These are phyloP conservation scores for Meriones unguiculatus DNA, from an alignment of 2,113 vertebrate genomes.

Conservation along the genomic window DNA sequence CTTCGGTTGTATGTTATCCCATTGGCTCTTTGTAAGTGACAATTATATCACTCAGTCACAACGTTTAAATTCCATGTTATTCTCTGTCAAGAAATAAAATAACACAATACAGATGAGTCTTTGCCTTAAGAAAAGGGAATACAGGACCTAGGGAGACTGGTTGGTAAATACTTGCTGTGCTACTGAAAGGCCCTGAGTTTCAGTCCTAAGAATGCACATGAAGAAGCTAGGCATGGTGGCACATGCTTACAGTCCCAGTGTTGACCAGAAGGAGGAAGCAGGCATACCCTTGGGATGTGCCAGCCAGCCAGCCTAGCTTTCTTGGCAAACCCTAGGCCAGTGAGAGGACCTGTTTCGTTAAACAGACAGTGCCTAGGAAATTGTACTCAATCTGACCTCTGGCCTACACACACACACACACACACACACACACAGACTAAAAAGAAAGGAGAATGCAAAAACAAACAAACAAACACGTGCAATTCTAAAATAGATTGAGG, in stretches of 20 bases:
- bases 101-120: neutral
- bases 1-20: neutral
- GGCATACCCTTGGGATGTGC: neutral
- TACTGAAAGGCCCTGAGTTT: neutral
- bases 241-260: neutral
- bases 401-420: neutral
- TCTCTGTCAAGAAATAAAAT: neutral
- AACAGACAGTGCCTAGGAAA: neutral
- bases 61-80: neutral
- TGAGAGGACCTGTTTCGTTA: neutral
- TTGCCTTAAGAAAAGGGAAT: neutral
- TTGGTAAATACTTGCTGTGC: neutral
- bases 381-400: neutral
- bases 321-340: neutral
- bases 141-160: too few species aligned
- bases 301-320: too few species aligned
- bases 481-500: neutral
- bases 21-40: constrained; percentile 14
- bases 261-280: neutral
- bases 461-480: neutral
- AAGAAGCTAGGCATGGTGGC: neutral
- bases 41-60: constrained; percentile 9
- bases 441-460: neutral
- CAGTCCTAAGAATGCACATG: neutral
- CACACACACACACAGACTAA: neutral